Evolutionary conservation across 2,888 invertebrate genomes (phyloP), one percentile per base, ranked within the genome.

Genomic region (Ophraella communa): DNA sequence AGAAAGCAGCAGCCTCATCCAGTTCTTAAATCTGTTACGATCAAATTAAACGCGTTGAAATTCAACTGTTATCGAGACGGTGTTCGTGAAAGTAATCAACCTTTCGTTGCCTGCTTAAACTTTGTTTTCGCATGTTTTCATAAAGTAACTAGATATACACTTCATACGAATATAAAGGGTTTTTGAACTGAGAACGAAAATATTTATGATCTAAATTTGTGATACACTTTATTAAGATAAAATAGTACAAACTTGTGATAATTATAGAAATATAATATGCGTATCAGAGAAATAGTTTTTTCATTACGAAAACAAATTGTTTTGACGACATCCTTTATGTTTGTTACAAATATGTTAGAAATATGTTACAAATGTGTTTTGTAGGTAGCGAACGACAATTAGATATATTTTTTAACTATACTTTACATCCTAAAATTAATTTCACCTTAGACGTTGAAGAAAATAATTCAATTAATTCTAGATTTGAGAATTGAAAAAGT

Each of bases 11-110:
- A n/a, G n/a, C n/a, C n/a, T n/a, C n/a, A 45, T 4, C 45, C 21
- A 23, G 21, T 57, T 57, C 47, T 57, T 23, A 57, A 52, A 59
- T 53, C 49, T 62, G 71, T 69, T 70, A 65, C 62, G 66, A 69
- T 66, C 71, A 70, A 74, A 74, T 75, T 72, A 73, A 73, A 69
- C 61, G 72, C 70, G 76, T 69, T 72, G 76, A 76, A 68, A 70
- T 65, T 63, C 62, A 63, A 69, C 71, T 73, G 74, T 76, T 73
- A 63, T 67, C 73, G 63, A 57, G 30, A 47, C n/a, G 58, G 58
- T 65, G 62, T 68, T 72, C 39, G 61, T 51, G 44, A 58, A 59
- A 20, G 58, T 59, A 66, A 71, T 72, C 71, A 73, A 71, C 64
- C 69, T 73, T 73, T 72, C 72, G 67, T 58, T 70, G 66, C 64